A percentile compares a stretch with the other conserved stretches of the same genome.
phyloP scores from a whole-genome alignment of 2,797 vertebrate species.

The Liparis tanakae region DNA sequence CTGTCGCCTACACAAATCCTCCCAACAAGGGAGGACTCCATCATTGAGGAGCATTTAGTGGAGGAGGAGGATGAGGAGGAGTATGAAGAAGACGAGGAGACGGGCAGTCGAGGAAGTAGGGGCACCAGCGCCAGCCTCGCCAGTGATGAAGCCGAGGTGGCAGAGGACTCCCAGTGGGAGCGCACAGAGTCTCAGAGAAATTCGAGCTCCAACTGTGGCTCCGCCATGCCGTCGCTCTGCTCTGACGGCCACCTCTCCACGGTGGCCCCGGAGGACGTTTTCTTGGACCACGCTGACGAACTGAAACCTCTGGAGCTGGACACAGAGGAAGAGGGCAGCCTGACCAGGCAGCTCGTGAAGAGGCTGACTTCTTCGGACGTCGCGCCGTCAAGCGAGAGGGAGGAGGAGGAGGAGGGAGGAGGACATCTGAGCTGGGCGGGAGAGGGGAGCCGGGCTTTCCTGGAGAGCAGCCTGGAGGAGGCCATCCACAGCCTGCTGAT shows the following conservation, averaged over 20 bases:
- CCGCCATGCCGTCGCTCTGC: constrained; percentile 65
- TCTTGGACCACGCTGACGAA: constrained; percentile 81
- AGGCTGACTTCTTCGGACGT: constrained; percentile 91
- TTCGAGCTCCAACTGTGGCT: constrained; percentile 68
- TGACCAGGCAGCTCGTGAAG: constrained; percentile 95
- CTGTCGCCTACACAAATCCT: constrained; percentile 65
- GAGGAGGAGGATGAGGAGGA: constrained; percentile 70
- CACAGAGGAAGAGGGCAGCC: constrained; percentile 89
- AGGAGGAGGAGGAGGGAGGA: too few species aligned
- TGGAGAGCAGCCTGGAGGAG: constrained; percentile 94
- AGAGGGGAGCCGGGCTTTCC: constrained; percentile 88
- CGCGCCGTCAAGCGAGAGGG: constrained; percentile 38
- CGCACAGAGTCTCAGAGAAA: constrained; percentile 75
- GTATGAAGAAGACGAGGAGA: constrained; percentile 72
- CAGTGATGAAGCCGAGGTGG: constrained; percentile 75
- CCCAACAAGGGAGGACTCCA: constrained; percentile 67
- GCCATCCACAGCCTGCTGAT: constrained; percentile 92
- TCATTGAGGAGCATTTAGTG: constrained; percentile 73
- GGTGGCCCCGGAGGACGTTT: constrained; percentile 78
- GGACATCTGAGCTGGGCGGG: constrained; percentile 84
- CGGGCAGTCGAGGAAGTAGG: constrained; percentile 71
- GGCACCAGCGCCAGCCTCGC: constrained; percentile 73
- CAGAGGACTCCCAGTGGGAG: constrained; percentile 82
- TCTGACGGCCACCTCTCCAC: constrained; percentile 74
- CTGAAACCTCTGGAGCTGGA: constrained; percentile 97